Evolutionary conservation across 53 echinoderm and acorn worm genomes (phyloP).

Genomic region (Holothuria leucospilota): DNA sequence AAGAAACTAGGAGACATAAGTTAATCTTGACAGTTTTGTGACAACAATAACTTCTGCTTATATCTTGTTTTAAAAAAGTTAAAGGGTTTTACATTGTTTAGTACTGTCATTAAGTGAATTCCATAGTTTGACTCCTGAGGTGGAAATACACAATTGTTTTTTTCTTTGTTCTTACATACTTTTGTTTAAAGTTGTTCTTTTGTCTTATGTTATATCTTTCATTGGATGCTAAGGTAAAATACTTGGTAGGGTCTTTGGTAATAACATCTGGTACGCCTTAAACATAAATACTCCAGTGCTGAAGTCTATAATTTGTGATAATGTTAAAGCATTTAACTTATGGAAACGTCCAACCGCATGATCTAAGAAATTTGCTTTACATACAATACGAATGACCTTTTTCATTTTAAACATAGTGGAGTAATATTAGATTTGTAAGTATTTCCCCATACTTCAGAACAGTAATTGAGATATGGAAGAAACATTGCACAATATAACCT

Average conservation of each 20-base stretch:
- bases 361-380: slow-evolving; percentile 15
- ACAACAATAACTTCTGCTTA: no score
- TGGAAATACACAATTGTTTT: no score
- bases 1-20: no score
- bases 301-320: slow-evolving; percentile 29
- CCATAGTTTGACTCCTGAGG: no score
- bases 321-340: slow-evolving; percentile 1
- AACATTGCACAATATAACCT: slow-evolving; percentile 9
- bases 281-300: slow-evolving; percentile 35
- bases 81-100: slow-evolving; percentile 8
- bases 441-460: no score
- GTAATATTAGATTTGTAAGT: no score
- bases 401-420: neutral
- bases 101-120: slow-evolving; percentile 9
- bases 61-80: neutral
- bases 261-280: slow-evolving; percentile 1
- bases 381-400: neutral
- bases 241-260: neutral
- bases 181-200: slow-evolving; percentile 19
- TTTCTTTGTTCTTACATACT: no score
- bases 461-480: no score
- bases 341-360: neutral
- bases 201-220: slow-evolving; percentile 8
- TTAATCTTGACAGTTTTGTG: no score
- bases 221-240: slow-evolving; percentile 13